Base-by-base conservation (phyloP, 1,140 invertebrate genomes). In the Heliconius hermathena region DNA sequence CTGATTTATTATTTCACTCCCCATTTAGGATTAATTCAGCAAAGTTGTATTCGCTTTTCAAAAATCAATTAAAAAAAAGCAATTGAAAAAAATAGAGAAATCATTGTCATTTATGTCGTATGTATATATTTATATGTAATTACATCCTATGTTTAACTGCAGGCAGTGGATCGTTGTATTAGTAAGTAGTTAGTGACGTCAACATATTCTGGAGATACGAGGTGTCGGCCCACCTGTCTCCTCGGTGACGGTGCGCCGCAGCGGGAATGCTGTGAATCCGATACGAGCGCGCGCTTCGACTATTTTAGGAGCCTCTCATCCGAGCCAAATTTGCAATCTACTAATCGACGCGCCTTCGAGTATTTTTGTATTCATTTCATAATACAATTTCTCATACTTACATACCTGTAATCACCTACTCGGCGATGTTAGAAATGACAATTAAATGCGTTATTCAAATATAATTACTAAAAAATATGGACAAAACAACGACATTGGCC, bases 311-410 rank as follows among this genome's bases (percentile, higher is more conserved):
- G 77, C 76, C 86, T 82, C 88, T 84, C 87, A 85, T 82, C 87
- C 91, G 90, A 86, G 92, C 93, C 92, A 94, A 94, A 93, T 93
- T 93, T 93, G 92, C 93, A 87, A 94, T 91, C 86, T 86, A 90
- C 89, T 90, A 92, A 90, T 90, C 88, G 90, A 91, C 87, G 87
- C 89, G 88, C 87, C 88, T 89, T 84, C 86, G 81, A 84, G 86
- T 93, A 93, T 94, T 94, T 94, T 92, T 85, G 90, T 90, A 90
- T 82, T 85, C 80, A 87, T 94, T 94, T 93, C 93, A 90, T 87
- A 93, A 94, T 88, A 81, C 60, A n/a, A 85, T 86, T 90, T 89
- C 87, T 85, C 52, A 78, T 71, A 70, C 71, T 77, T 73, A 22
- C n/a, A 54, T 79, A 75, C 81, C 81, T 83, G 81, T 83, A 73